Conservation (phyloP, 37 sponge, comb jelly and placozoan species). For the Cliona cf. orientalis region DNA sequence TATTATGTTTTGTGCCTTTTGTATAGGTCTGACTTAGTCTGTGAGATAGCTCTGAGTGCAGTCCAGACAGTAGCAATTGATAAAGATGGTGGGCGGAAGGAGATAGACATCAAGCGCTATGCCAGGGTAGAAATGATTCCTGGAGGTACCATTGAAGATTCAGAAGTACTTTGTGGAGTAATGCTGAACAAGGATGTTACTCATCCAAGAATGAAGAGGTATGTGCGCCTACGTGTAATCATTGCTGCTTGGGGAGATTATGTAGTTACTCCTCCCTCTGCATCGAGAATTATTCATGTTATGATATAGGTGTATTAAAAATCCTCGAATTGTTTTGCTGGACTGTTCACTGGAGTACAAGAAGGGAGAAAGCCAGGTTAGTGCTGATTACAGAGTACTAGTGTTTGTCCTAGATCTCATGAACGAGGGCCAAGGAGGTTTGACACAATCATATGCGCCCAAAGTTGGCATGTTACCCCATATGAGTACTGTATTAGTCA, state of each 20-base stretch:
- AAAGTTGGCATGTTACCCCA: no score
- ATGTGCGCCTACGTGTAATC: not conserved
- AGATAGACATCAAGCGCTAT: slow-evolving; percentile 98
- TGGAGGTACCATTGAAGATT: slow-evolving; percentile 92
- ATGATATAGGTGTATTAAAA: slow-evolving; percentile 72
- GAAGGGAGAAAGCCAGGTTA: slow-evolving; percentile 95
- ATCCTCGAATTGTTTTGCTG: slow-evolving; percentile 91
- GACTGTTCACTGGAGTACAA: slow-evolving; percentile 98
- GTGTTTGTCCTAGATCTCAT: not conserved
- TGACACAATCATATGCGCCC: no score
- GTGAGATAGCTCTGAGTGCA: slow-evolving; percentile 93
- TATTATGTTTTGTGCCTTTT: not conserved
- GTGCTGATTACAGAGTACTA: not conserved
- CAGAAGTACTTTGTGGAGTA: slow-evolving; percentile 86
- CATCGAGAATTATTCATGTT: not conserved
- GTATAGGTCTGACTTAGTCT: slow-evolving; percentile 90
- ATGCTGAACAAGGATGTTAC: slow-evolving; percentile 98
- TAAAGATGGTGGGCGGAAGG: slow-evolving; percentile 72
- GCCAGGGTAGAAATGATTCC: slow-evolving; percentile 96
- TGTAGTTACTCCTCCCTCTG: not conserved
- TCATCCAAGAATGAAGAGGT: slow-evolving; percentile 95
- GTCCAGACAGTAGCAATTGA: slow-evolving; percentile 86
- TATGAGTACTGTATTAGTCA: no score
- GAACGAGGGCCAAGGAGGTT: no score
- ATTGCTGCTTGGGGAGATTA: not conserved